These are phyloP conservation scores for Paramuricea clavata DNA, from an alignment of 92 coral and sea anemone species.

Conservation along the genomic window DNA sequence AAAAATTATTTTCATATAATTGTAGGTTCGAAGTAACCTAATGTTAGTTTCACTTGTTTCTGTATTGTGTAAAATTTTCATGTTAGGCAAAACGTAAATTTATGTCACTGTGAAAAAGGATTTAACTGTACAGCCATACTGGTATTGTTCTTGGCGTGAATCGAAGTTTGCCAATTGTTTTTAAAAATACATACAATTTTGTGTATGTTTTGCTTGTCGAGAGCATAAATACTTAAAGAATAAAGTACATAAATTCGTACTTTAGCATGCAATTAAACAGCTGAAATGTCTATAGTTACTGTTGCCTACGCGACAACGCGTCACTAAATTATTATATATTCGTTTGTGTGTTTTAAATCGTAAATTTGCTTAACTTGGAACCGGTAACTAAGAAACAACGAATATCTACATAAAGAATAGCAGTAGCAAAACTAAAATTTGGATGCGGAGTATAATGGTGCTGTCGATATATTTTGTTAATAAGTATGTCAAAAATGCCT, in stretches of 20 bases:
- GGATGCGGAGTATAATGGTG: background rate
- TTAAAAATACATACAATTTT: too few species aligned
- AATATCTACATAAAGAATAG: background rate
- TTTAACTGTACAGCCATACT: too few species aligned
- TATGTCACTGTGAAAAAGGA: too few species aligned
- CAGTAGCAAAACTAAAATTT: background rate
- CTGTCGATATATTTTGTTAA: background rate
- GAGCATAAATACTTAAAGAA: background rate
- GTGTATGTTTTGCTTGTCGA: too few species aligned
- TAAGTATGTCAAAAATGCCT: background rate
- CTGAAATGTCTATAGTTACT: background rate
- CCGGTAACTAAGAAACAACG: constrained; percentile 21
- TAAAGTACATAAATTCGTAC: background rate
- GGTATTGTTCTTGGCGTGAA: too few species aligned
- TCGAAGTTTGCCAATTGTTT: too few species aligned
- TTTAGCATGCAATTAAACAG: background rate
- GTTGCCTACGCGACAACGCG: background rate
- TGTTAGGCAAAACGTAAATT: too few species aligned
- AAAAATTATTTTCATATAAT: too few species aligned
- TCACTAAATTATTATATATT: background rate
- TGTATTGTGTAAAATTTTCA: too few species aligned
- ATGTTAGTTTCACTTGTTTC: too few species aligned
- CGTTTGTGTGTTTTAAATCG: background rate
- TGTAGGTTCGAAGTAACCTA: too few species aligned
- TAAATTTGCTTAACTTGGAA: background rate